These are phyloP conservation scores for Chionoecetes opilio DNA, from an alignment of 1,140 invertebrate genomes.

Conservation along the genomic window DNA sequence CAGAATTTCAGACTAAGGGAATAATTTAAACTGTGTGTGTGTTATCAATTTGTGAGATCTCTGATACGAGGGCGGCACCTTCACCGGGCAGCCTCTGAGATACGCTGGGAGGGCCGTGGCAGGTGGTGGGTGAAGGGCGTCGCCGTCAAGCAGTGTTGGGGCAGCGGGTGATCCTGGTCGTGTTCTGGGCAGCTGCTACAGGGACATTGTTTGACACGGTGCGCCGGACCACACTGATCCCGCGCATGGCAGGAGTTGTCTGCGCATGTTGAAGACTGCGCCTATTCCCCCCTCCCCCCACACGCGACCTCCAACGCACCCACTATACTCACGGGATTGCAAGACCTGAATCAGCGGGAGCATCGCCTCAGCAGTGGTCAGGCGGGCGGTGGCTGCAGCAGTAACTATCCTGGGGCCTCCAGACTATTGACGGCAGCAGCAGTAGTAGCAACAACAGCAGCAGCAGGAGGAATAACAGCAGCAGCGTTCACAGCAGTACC, in stretches of 20 bases:
- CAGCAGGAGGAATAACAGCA: neutral
- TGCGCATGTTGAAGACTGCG: slow-evolving; percentile 14
- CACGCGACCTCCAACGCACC: neutral
- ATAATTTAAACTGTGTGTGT: neutral
- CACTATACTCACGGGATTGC: neutral
- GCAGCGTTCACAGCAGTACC: neutral
- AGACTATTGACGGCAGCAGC: neutral
- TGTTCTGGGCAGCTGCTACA: neutral
- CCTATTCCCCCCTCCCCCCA: neutral
- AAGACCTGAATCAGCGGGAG: neutral
- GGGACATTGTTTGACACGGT: neutral
- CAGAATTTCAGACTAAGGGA: neutral
- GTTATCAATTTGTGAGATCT: neutral
- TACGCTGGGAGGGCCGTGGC: neutral
- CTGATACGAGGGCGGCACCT: neutral
- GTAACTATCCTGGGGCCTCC: neutral
- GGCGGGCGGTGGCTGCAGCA: neutral
- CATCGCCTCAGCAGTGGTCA: slow-evolving; percentile 24
- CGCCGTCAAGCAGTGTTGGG: neutral
- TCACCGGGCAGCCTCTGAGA: neutral
- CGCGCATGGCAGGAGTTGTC: neutral
- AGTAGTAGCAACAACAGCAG: neutral
- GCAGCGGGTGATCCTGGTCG: neutral
- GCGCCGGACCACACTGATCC: neutral
- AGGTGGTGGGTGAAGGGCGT: neutral